phyloP scores from a whole-genome alignment of 64 coral and sea anemone genomes.

The Exaiptasia diaphana region DNA sequence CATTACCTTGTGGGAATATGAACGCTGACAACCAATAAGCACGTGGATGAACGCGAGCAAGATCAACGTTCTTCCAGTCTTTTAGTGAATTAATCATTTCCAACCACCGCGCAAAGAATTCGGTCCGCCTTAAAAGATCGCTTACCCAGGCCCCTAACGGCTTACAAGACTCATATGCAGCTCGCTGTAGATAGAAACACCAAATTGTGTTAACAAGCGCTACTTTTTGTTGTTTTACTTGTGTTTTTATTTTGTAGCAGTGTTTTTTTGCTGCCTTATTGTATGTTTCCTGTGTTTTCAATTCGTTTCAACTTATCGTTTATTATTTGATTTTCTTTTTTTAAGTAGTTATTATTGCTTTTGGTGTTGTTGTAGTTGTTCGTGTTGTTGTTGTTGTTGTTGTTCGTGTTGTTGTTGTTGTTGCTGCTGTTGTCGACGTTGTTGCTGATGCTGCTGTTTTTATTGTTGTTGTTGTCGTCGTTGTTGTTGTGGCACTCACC shows the following conservation, averaged over 20 bases:
- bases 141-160: slow-evolving; percentile 83
- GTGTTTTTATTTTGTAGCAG: background rate
- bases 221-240: background rate
- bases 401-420: no score
- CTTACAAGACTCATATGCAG: slow-evolving; percentile 82
- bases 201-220: no score
- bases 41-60: slow-evolving; percentile 53
- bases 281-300: no score
- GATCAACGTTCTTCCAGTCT: slow-evolving; percentile 4
- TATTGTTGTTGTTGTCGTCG: no score
- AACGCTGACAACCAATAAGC: slow-evolving; percentile 95
- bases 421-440: no score
- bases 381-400: no score
- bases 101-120: slow-evolving; percentile 83
- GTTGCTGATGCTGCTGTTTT: no score
- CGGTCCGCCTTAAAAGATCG: slow-evolving; percentile 75
- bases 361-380: no score
- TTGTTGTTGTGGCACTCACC: no score
- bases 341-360: no score
- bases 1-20: slow-evolving; percentile 93
- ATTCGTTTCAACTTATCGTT: no score
- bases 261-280: background rate
- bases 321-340: no score
- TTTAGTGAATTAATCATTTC: slow-evolving; percentile 15
- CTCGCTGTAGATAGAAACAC: slow-evolving; percentile 43